Evolutionary conservation across 1,140 invertebrate genomes (phyloP).

Genomic region (Varroa destructor): DNA sequence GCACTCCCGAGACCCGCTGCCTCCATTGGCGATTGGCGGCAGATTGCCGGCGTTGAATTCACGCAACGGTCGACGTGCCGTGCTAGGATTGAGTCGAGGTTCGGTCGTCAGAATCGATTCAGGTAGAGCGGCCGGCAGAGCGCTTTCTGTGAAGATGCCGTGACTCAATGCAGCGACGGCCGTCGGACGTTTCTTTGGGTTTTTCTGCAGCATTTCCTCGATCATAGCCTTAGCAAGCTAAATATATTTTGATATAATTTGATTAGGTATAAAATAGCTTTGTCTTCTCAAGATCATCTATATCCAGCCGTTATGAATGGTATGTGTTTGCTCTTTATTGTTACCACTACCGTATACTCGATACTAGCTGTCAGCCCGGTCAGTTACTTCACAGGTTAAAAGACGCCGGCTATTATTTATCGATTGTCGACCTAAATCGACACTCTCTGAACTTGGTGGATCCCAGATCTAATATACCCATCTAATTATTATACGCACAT

Average conservation of each 20-base stretch:
- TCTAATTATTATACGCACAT: too few species aligned
- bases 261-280: too few species aligned
- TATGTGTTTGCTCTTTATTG: too few species aligned
- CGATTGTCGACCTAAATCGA: too few species aligned
- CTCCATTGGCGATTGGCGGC: slow-evolving; percentile 5
- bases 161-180: neutral
- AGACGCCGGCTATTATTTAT: too few species aligned
- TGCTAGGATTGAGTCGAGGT: neutral
- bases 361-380: too few species aligned
- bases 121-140: neutral
- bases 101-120: slow-evolving; percentile 14
- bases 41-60: slow-evolving; percentile 2
- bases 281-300: too few species aligned
- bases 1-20: neutral
- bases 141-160: neutral
- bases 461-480: too few species aligned
- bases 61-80: neutral
- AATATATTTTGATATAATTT: neutral
- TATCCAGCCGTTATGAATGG: too few species aligned
- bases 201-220: slow-evolving; percentile 8
- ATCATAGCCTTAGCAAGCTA: slow-evolving; percentile 8
- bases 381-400: too few species aligned
- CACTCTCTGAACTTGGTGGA: too few species aligned
- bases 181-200: neutral
- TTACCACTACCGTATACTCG: too few species aligned